These are phyloP conservation scores for Cerceris rybyensis DNA, from an alignment of 2,888 invertebrate genomes.

Conservation along the genomic window DNA sequence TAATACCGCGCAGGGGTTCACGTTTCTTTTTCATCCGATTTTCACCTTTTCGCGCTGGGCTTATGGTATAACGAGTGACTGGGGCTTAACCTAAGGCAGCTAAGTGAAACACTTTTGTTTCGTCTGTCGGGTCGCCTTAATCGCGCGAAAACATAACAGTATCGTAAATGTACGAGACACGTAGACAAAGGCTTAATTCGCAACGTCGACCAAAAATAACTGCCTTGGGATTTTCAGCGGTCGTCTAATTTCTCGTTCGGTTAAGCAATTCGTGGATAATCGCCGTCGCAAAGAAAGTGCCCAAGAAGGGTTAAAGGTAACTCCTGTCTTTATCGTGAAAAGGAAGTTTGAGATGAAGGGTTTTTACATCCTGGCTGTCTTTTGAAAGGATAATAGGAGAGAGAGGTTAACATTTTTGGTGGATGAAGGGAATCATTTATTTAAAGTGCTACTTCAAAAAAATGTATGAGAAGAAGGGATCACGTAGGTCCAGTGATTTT, in stretches of 20 bases:
- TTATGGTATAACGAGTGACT: slow-evolving; percentile 15
- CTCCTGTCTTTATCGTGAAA: background rate
- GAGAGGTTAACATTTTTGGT: too few relatives aligned
- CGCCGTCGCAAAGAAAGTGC: slow-evolving; percentile 15
- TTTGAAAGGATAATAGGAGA: too few relatives aligned
- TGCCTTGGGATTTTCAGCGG: slow-evolving; percentile 61
- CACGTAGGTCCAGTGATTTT: too few relatives aligned
- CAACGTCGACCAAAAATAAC: slow-evolving; percentile 47
- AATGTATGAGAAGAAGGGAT: too few relatives aligned
- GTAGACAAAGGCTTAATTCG: slow-evolving; percentile 50
- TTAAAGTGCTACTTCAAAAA: too few relatives aligned
- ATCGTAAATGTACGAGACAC: slow-evolving; percentile 54
- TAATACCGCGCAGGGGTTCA: slow-evolving; percentile 11
- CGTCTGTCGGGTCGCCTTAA: slow-evolving; percentile 47
- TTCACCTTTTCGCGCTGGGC: slow-evolving; percentile 20
- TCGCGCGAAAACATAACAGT: slow-evolving; percentile 52
- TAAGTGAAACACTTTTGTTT: slow-evolving; percentile 52
- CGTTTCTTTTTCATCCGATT: slow-evolving; percentile 35
- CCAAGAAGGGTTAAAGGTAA: slow-evolving; percentile 40
- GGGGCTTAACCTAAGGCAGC: slow-evolving; percentile 35
- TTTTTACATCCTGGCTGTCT: too few relatives aligned
- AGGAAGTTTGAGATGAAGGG: background rate
- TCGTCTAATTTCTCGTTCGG: slow-evolving; percentile 63
- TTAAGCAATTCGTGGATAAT: slow-evolving; percentile 15
- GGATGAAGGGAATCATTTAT: too few relatives aligned